phyloP scores from a whole-genome alignment of 2,888 invertebrate species.

The Perizoma flavofasciatum region DNA sequence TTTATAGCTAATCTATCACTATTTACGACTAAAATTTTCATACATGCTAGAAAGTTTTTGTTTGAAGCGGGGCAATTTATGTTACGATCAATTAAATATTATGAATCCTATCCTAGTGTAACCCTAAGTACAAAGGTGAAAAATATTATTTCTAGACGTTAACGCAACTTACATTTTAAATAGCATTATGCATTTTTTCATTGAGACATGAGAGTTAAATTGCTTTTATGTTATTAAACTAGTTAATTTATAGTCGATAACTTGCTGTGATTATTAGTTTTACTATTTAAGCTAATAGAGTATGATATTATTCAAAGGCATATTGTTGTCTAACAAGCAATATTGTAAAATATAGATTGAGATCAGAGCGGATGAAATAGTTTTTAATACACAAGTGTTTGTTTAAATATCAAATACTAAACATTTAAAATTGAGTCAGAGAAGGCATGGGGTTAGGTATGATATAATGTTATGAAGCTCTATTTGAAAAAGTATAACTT shows the following conservation, averaged over 20 bases:
- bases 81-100: conserved; percentile 51
- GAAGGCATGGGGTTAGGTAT: conserved; percentile 7
- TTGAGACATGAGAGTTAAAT: conserved; percentile 47
- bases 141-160: conserved; percentile 59
- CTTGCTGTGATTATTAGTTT: conserved; percentile 38
- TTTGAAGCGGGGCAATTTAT: conserved; percentile 60
- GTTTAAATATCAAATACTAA: conserved; percentile 11
- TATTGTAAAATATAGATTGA: conserved; percentile 42
- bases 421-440: conserved; percentile 9
- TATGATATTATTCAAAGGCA: conserved; percentile 44
- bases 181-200: conserved; percentile 54
- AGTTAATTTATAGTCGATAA: conserved; percentile 31
- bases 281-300: conserved; percentile 38
- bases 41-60: conserved; percentile 61
- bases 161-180: conserved; percentile 51
- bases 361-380: conserved; percentile 44
- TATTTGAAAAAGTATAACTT: conserved; percentile 36
- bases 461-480: conserved; percentile 11
- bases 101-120: conserved; percentile 55
- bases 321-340: conserved; percentile 47
- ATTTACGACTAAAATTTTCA: conserved; percentile 55
- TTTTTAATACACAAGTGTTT: conserved; percentile 29
- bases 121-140: conserved; percentile 70
- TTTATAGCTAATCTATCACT: conserved; percentile 63
- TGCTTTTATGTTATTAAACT: conserved; percentile 37